phyloP scores from a whole-genome alignment of 2,888 invertebrate species.

The Drosophila prolongata region DNA sequence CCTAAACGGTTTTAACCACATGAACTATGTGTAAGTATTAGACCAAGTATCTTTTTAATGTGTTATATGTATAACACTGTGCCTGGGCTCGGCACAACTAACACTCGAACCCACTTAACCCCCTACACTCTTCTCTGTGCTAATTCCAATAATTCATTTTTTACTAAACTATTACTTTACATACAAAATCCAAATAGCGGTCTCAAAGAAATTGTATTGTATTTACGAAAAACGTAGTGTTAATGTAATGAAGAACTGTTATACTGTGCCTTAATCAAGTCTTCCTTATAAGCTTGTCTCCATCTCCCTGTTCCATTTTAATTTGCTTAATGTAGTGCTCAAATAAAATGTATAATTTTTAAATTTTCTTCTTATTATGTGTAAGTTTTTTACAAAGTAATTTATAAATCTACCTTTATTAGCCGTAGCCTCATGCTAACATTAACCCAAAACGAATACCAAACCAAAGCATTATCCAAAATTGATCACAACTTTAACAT shows the following conservation, averaged over 20 bases:
- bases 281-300: constrained; percentile 25
- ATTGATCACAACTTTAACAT: constrained; percentile 66
- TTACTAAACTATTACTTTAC: neutral
- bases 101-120: constrained; percentile 11
- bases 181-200: constrained; percentile 7
- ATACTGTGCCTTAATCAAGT: constrained; percentile 30
- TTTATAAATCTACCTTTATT: constrained; percentile 11
- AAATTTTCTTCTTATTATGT: neutral
- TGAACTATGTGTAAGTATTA: constrained; percentile 47
- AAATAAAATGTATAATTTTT: constrained; percentile 31
- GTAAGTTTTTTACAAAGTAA: constrained; percentile 4
- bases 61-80: constrained; percentile 12
- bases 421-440: constrained; percentile 41
- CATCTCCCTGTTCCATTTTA: constrained; percentile 19
- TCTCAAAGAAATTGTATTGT: constrained; percentile 46
- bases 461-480: constrained; percentile 51
- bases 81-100: constrained; percentile 12
- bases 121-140: constrained; percentile 19
- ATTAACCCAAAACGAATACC: constrained; percentile 17
- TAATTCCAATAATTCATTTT: constrained; percentile 9
- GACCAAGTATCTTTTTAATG: constrained; percentile 8
- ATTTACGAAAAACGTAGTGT: constrained; percentile 11
- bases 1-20: constrained; percentile 32
- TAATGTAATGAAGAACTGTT: constrained; percentile 30
- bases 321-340: constrained; percentile 26